phyloP scores from a whole-genome alignment of 92 coral and sea anemone genomes.

The Zoanthus sociatus region DNA sequence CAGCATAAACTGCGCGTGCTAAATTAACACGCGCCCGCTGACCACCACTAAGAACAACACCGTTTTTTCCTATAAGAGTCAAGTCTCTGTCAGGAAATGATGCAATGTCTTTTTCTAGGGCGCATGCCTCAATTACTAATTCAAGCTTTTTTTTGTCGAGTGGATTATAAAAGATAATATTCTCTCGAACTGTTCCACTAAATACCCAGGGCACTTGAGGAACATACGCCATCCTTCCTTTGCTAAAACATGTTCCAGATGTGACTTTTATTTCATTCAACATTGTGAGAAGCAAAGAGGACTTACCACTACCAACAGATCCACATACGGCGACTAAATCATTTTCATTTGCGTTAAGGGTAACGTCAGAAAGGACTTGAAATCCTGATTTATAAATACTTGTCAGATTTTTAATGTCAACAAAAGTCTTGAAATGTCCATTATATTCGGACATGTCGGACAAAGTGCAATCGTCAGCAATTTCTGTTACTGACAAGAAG shows the following conservation, averaged over 20 bases:
- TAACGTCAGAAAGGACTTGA: background rate
- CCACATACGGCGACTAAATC: slow-evolving; percentile 3
- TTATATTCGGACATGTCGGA: no score
- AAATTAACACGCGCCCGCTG: no score
- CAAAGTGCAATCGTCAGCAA: background rate
- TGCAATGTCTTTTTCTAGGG: background rate
- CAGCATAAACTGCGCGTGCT: no score
- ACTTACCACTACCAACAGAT: slow-evolving; percentile 12
- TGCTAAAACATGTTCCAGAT: no score
- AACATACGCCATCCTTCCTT: slow-evolving; percentile 5
- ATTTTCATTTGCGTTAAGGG: no score
- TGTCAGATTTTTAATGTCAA: background rate
- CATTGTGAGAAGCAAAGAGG: background rate
- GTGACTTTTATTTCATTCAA: background rate
- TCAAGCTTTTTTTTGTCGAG: background rate
- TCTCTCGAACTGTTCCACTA: background rate
- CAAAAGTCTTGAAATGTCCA: no score
- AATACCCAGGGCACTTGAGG: background rate
- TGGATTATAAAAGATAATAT: background rate
- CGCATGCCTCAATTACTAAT: background rate
- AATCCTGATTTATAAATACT: background rate
- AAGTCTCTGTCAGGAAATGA: background rate
- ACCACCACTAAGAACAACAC: background rate
- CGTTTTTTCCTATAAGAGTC: slow-evolving; percentile 4
- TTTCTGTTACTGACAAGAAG: background rate